These are phyloP conservation scores for Buphagus erythrorhynchus DNA, from an alignment of 2,797 vertebrate genomes.

Conservation along the genomic window DNA sequence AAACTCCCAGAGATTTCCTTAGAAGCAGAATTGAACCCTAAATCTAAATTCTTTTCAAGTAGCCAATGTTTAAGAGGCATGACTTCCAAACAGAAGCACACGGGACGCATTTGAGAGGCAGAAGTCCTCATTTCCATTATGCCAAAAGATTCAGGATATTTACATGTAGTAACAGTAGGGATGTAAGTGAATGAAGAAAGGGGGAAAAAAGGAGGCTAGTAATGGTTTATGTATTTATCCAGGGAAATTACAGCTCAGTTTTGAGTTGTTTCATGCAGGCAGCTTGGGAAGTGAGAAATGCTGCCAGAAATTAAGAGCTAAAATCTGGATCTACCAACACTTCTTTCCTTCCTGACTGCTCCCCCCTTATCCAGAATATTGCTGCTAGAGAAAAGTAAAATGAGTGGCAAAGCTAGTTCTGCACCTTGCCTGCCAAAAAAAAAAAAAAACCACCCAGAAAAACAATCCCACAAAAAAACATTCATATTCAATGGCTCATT, in stretches of 20 bases:
- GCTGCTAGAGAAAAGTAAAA: not conserved
- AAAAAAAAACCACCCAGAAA: not conserved
- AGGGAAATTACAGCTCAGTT: not conserved
- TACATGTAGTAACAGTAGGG: not conserved
- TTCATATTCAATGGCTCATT: not conserved
- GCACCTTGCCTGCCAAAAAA: not conserved
- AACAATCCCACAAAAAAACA: not conserved
- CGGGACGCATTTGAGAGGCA: not conserved
- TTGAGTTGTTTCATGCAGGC: not conserved
- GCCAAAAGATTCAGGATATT: not conserved
- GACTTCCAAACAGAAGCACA: not conserved
- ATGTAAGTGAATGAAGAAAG: not conserved
- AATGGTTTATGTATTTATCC: not conserved
- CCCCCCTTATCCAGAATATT: not conserved
- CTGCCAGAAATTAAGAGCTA: not conserved
- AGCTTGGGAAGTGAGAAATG: not conserved
- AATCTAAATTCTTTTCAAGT: not conserved
- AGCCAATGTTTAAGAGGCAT: not conserved
- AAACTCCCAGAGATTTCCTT: not conserved
- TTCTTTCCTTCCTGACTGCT: not conserved
- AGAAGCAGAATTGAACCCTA: not conserved
- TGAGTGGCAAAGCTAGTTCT: not conserved
- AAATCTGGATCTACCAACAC: not conserved
- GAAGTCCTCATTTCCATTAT: not conserved
- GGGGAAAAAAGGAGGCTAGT: fast-evolving